Evolutionary conservation across 2,888 invertebrate species (phyloP), one percentile per base, ranked within the genome.

Genomic region (Monopis laevigella): DNA sequence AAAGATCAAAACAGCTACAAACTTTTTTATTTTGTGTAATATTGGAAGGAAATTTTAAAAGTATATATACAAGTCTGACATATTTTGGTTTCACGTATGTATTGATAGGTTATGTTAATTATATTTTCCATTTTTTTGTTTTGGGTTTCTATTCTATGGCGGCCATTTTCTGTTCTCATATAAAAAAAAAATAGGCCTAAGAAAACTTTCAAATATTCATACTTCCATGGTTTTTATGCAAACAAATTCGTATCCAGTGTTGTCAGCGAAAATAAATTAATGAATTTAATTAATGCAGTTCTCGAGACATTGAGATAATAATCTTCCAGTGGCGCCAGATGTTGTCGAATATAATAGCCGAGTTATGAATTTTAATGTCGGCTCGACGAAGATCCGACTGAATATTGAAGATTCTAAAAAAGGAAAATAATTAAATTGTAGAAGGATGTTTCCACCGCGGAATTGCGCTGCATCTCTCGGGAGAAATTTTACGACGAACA

Each of bases 301-400:
- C 59, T 43, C 59, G 55, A 59, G 59, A 66, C 59, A 63, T 66
- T 56, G 50, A 64, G 65, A 65, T 65, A 61, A 67, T 66, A 69
- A 64, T 61, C 59, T 60, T 58, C 53, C 58, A 56, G 61, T 55
- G 56, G 65, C 65, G 65, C 65, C 75, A 74, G 73, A 69, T 77
- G 74, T 66, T 72, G 68, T 68, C 63, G 65, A 65, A 63, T 63
- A 60, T 70, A 65, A 73, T 66, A 64, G 67, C 65, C 52, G 53
- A 65, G 67, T 66, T 70, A 72, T 77, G 73, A 77, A 75, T 75
- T 73, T 71, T 69, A 71, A 73, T 70, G 62, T 63, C 61, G 60
- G 52, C 64, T 62, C 62, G 51, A 56, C 62, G 63, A 66, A 70
- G 70, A 72, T 68, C 65, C 47, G 55, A 65, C 71, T 63, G 67